Percentiles rank a stretch among this genome's conserved stretches.
Evolutionary conservation across 2,797 vertebrate genomes (phyloP).

Genomic region (Myiotriccus ornatus): DNA sequence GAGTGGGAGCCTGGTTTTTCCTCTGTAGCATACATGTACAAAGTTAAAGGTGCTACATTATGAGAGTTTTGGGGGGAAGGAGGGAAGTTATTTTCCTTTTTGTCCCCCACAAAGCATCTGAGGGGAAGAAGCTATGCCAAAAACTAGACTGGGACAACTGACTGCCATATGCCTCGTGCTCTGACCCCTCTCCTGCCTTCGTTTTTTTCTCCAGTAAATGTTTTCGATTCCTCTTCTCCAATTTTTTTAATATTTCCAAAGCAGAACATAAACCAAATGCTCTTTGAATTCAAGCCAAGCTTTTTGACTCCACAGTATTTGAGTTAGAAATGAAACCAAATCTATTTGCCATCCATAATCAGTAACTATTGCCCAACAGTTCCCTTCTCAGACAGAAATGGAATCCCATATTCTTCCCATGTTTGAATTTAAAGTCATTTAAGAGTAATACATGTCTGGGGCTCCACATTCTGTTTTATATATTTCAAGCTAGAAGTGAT

Average conservation of each 20-base stretch:
- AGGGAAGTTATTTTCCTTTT: background rate
- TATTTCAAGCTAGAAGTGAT: background rate
- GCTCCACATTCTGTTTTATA: background rate
- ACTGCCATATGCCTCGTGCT: background rate
- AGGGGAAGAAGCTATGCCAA: background rate
- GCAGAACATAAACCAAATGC: constrained; percentile 49
- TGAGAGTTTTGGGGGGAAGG: accelerated
- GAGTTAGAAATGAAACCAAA: constrained; percentile 30
- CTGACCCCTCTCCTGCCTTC: background rate
- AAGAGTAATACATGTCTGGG: background rate
- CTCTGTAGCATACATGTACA: background rate
- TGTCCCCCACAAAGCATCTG: background rate
- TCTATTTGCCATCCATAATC: constrained; percentile 35
- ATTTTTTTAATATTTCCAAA: constrained; percentile 52
- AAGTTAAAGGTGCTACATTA: background rate
- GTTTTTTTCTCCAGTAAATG: background rate
- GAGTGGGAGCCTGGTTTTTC: background rate
- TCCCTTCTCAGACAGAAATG: background rate
- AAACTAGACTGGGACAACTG: background rate
- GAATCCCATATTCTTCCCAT: background rate
- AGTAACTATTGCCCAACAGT: background rate
- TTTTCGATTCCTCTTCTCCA: constrained; percentile 28
- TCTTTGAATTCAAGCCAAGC: constrained; percentile 48
- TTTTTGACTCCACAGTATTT: constrained; percentile 32
- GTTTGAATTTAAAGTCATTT: background rate